These are phyloP conservation scores for Odontothrips loti DNA, from an alignment of 2,888 invertebrate species.

Conservation along the genomic window DNA sequence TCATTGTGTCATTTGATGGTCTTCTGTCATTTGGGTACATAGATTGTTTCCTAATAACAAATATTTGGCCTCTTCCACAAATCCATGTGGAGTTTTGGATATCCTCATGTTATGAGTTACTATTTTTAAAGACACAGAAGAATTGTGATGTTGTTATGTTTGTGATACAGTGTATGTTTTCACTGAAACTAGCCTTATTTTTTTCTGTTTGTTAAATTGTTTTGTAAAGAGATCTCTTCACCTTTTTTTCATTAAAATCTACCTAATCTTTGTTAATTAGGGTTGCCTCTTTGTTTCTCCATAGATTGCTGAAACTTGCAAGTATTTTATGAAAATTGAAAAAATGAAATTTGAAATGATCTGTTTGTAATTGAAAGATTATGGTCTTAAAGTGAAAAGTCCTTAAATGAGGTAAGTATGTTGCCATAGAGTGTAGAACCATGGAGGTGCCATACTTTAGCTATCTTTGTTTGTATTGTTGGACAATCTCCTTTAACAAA, in stretches of 20 bases:
- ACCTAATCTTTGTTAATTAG: background rate
- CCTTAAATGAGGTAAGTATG: background rate
- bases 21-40: background rate
- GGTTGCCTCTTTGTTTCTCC: background rate
- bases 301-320: background rate
- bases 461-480: background rate
- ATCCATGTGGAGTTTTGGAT: background rate
- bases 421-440: background rate
- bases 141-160: slow-evolving; percentile 25
- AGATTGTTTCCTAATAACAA: background rate
- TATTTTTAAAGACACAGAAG: slow-evolving; percentile 25
- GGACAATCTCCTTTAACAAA: background rate
- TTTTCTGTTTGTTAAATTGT: slow-evolving; percentile 12
- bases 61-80: background rate
- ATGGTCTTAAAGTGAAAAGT: background rate
- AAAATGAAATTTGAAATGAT: background rate
- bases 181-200: slow-evolving; percentile 5
- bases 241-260: background rate
- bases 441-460: background rate
- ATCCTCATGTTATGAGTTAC: background rate
- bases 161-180: slow-evolving; percentile 17
- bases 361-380: background rate
- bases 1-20: background rate
- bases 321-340: background rate
- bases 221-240: slow-evolving; percentile 7